These are phyloP conservation scores for Carollia perspicillata DNA, from an alignment of 2,113 vertebrate genomes.

Conservation along the genomic window DNA sequence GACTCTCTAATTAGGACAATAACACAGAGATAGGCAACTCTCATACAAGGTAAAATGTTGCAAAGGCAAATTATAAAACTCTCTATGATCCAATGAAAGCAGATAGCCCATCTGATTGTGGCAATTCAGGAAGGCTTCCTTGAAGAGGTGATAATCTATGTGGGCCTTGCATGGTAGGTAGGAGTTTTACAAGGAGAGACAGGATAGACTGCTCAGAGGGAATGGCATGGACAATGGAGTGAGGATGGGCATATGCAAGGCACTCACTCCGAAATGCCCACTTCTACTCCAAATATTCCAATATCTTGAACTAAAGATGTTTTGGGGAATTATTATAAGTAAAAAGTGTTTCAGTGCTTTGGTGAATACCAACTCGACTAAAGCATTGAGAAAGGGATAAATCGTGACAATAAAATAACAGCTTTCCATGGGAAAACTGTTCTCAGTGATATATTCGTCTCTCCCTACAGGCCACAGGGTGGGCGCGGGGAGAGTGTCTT, in stretches of 20 bases:
- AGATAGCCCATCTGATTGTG: background rate
- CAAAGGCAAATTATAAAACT: background rate
- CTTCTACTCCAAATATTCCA: background rate
- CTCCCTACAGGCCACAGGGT: conserved; percentile 59
- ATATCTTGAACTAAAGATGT: background rate
- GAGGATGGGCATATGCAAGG: background rate
- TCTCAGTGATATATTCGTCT: conserved; percentile 39
- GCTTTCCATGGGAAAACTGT: background rate
- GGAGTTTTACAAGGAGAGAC: background rate
- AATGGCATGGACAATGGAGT: background rate
- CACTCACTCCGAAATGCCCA: background rate
- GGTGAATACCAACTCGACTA: background rate
- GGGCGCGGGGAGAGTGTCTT: conserved; percentile 56
- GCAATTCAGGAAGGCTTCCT: background rate
- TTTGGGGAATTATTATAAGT: background rate
- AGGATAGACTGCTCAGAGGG: background rate
- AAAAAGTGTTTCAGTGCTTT: background rate
- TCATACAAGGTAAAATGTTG: background rate
- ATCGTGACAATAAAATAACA: background rate
- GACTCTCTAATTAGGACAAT: background rate
- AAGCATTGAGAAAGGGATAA: background rate
- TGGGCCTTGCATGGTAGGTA: background rate
- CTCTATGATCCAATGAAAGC: background rate
- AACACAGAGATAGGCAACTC: background rate
- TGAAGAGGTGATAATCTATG: background rate